A percentile compares a stretch with the other conserved stretches of the same genome.
phyloP scores from a whole-genome alignment of 2,888 invertebrate species.

The Notodonta ziczac region DNA sequence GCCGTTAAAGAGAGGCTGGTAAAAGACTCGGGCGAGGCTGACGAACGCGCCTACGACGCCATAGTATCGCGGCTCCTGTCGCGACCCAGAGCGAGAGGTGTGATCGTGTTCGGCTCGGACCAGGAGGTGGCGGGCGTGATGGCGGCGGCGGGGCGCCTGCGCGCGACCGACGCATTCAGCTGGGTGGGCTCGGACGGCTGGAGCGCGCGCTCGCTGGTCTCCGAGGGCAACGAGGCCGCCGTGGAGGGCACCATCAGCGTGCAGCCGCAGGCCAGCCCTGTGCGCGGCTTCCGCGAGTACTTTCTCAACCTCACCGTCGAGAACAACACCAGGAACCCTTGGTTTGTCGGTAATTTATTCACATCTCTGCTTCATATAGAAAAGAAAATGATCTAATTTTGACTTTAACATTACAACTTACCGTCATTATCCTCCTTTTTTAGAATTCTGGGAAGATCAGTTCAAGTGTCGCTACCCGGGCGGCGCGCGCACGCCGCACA shows the following conservation, averaged over 20 bases:
- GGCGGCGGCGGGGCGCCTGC: slow-evolving; percentile 93
- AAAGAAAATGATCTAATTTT: not conserved
- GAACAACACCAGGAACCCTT: slow-evolving; percentile 95
- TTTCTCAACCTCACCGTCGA: slow-evolving; percentile 93
- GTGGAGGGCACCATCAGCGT: slow-evolving; percentile 92
- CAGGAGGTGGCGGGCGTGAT: slow-evolving; percentile 98
- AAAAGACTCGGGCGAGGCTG: slow-evolving; percentile 97
- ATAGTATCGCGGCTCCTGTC: slow-evolving; percentile 93
- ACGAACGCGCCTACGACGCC: slow-evolving; percentile 93
- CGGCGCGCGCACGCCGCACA: slow-evolving; percentile 92
- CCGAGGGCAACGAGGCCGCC: slow-evolving; percentile 94
- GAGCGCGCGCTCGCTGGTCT: slow-evolving; percentile 94
- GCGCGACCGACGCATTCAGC: slow-evolving; percentile 93
- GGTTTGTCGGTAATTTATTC: slow-evolving; percentile 92
- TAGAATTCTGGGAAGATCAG: slow-evolving; percentile 98
- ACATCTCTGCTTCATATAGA: not conserved
- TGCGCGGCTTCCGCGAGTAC: slow-evolving; percentile 93
- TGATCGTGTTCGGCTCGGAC: slow-evolving; percentile 97
- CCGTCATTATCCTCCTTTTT: slow-evolving; percentile 3
- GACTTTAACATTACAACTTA: not conserved
- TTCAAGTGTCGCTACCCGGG: slow-evolving; percentile 94
- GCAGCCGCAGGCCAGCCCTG: slow-evolving; percentile 96
- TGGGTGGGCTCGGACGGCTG: slow-evolving; percentile 99
- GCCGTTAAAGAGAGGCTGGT: slow-evolving; percentile 96
- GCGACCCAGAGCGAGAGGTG: slow-evolving; percentile 94